These are phyloP conservation scores for Sinocyclocheilus anshuiensis DNA, from an alignment of 2,113 vertebrate genomes.

Conservation along the genomic window DNA sequence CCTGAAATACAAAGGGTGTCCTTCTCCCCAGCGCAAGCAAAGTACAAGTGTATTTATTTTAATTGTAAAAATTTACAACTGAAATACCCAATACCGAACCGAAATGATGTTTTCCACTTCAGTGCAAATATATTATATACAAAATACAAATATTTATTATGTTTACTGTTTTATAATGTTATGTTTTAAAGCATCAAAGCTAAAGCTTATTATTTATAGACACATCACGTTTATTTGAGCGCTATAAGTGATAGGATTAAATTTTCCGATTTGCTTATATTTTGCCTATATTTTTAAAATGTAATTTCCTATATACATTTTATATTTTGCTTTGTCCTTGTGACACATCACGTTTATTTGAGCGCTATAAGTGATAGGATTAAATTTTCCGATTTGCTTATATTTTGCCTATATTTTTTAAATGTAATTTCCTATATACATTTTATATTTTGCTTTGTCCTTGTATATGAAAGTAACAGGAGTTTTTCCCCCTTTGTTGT, in stretches of 20 bases:
- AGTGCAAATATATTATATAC: background rate
- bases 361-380: background rate
- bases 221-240: background rate
- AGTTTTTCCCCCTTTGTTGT: conserved; percentile 62
- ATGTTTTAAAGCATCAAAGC: no score
- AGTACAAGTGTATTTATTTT: conserved; percentile 9
- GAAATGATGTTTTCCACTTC: background rate
- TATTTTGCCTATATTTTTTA: background rate
- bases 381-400: background rate
- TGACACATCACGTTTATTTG: background rate
- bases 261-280: background rate
- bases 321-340: no score
- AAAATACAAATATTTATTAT: background rate
- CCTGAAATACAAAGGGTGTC: conserved; percentile 69
- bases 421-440: no score
- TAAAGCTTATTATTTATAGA: no score
- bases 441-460: no score
- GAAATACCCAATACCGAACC: background rate
- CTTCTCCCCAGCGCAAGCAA: conserved; percentile 61
- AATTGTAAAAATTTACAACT: background rate
- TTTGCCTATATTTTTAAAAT: background rate
- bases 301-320: no score
- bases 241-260: background rate
- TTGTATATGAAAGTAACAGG: conserved; percentile 59
- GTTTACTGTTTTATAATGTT: background rate